These are phyloP conservation scores for Melipona bicolor DNA, from an alignment of 2,888 invertebrate genomes.

Conservation along the genomic window DNA sequence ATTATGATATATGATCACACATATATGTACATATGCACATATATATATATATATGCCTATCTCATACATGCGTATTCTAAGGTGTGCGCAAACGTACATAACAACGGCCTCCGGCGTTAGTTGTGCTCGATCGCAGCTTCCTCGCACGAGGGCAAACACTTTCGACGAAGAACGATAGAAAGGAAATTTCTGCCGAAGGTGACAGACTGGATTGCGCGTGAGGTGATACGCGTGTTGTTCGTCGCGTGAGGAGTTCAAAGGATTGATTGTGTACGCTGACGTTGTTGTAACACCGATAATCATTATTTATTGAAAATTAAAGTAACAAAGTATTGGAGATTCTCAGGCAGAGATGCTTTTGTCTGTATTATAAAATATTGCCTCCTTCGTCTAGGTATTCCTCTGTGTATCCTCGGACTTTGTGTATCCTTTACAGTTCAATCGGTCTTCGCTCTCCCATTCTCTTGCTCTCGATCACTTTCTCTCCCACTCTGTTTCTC, in stretches of 20 bases:
- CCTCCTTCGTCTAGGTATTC: slow-evolving; percentile 49
- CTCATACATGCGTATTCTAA: slow-evolving; percentile 35
- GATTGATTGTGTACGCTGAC: slow-evolving; percentile 6
- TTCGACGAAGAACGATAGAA: slow-evolving; percentile 1
- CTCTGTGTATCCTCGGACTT: slow-evolving; percentile 19
- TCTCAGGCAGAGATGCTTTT: slow-evolving; percentile 32
- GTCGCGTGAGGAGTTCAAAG: background rate
- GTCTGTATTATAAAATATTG: slow-evolving; percentile 52
- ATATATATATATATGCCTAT: slow-evolving; percentile 4
- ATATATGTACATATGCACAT: background rate
- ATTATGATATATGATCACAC: slow-evolving; percentile 37
- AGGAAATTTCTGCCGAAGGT: background rate
- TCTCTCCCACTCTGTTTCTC: slow-evolving; percentile 15
- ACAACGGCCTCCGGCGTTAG: background rate
- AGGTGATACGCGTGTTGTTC: background rate
- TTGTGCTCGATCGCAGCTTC: slow-evolving; percentile 3
- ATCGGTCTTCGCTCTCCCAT: slow-evolving; percentile 12
- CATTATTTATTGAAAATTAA: slow-evolving; percentile 53
- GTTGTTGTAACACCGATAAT: slow-evolving; percentile 50
- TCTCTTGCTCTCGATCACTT: slow-evolving; percentile 2
- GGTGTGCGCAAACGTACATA: slow-evolving; percentile 31
- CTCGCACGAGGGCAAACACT: slow-evolving; percentile 4
- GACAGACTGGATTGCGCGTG: too few species aligned
- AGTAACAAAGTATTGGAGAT: slow-evolving; percentile 50
- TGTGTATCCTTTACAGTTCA: slow-evolving; percentile 27